Percentiles rank a stretch among this genome's conserved stretches.
Conservation (phyloP, 2,797 vertebrate genomes). For the Hippocampus kuda region DNA sequence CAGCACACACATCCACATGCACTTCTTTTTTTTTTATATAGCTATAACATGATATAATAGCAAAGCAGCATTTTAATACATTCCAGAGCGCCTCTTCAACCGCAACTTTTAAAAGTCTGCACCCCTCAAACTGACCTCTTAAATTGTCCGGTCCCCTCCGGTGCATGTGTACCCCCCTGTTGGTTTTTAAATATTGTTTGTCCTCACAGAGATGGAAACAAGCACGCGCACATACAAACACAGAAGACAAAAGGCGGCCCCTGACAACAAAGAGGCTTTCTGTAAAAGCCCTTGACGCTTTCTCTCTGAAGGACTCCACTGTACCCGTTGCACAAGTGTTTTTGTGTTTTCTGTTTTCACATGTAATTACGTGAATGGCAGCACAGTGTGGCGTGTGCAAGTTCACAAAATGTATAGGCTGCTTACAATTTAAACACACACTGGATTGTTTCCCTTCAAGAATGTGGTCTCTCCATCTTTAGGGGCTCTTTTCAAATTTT, state of each 20-base stretch:
- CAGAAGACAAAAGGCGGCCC: slow-evolving; percentile 31
- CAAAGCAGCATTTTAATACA: background rate
- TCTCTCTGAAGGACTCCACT: slow-evolving; percentile 54
- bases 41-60: background rate
- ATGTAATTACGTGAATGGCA: slow-evolving; percentile 22
- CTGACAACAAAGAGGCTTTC: slow-evolving; percentile 57
- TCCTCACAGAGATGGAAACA: slow-evolving; percentile 3
- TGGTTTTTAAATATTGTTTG: slow-evolving; percentile 6
- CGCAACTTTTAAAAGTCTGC: background rate
- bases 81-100: background rate
- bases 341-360: slow-evolving; percentile 13
- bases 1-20: slow-evolving; percentile 27
- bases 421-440: slow-evolving; percentile 25
- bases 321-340: slow-evolving; percentile 35
- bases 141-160: background rate
- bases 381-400: slow-evolving; percentile 17
- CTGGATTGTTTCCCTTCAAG: slow-evolving; percentile 30
- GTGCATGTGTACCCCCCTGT: background rate
- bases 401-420: slow-evolving; percentile 23
- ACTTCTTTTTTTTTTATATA: background rate
- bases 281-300: slow-evolving; percentile 45
- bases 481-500: background rate
- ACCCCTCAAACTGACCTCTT: background rate
- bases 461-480: slow-evolving; percentile 23
- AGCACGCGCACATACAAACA: slow-evolving; percentile 9